These are phyloP conservation scores for Meles meles DNA, from an alignment of 2,113 vertebrate species.

Conservation along the genomic window DNA sequence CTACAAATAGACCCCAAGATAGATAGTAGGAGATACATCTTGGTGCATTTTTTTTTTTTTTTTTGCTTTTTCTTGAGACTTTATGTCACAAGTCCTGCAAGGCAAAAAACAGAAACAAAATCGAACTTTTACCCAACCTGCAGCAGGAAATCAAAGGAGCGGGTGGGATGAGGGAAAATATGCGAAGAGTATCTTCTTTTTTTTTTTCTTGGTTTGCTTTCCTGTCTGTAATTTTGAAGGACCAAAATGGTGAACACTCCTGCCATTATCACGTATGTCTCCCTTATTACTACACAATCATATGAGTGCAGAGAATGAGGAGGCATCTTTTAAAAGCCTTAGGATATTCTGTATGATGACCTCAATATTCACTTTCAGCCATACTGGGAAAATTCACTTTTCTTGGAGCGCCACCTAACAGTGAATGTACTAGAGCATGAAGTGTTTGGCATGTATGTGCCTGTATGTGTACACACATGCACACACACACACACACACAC, in stretches of 20 bases:
- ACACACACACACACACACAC: background rate
- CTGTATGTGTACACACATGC: background rate
- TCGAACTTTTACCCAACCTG: background rate
- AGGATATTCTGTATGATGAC: constrained; percentile 42
- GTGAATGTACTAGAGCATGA: constrained; percentile 60
- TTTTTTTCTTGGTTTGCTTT: background rate
- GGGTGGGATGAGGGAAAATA: background rate
- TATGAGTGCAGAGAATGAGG: constrained; percentile 38
- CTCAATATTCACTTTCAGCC: constrained; percentile 67
- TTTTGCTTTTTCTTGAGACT: constrained; percentile 30
- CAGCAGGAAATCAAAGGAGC: background rate
- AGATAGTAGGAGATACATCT: background rate
- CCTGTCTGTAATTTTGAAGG: background rate
- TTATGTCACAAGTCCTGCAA: background rate
- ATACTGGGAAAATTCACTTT: constrained; percentile 49
- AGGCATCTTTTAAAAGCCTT: constrained; percentile 64
- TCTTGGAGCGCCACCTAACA: constrained; percentile 32
- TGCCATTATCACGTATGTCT: constrained; percentile 20
- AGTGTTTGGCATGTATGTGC: background rate
- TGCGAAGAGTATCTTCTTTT: background rate
- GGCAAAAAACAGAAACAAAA: constrained; percentile 17
- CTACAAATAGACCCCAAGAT: constrained; percentile 31
- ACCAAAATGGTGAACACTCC: background rate
- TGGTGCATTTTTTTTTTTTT: constrained; percentile 30
- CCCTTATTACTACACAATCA: background rate